A percentile compares a stretch with the other conserved stretches of the same genome.
Evolutionary conservation across 2,113 vertebrate species (phyloP).

Genomic region (Prionailurus viverrinus): DNA sequence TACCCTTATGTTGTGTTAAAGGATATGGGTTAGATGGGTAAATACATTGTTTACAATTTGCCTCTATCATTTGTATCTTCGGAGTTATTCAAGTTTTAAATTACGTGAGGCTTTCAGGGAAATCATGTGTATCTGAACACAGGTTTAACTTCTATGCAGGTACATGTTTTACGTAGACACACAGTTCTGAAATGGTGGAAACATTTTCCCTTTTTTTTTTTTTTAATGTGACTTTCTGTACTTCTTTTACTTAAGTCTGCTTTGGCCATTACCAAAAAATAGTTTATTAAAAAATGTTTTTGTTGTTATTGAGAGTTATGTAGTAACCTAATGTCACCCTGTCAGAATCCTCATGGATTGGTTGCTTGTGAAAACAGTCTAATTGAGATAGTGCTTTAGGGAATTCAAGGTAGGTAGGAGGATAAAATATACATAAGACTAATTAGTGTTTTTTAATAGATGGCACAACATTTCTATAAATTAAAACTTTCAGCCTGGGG

Average conservation of each 20-base stretch:
- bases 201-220: neutral
- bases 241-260: neutral
- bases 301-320: neutral
- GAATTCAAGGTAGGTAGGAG: neutral
- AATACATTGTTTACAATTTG: slow-evolving; percentile 70
- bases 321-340: neutral
- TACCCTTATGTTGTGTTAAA: slow-evolving; percentile 58
- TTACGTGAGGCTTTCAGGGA: slow-evolving; percentile 64
- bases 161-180: neutral
- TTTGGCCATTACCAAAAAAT: neutral
- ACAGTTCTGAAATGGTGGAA: neutral
- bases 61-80: slow-evolving; percentile 29
- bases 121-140: slow-evolving; percentile 18
- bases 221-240: neutral
- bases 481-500: slow-evolving; percentile 37
- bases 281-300: neutral
- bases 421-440: slow-evolving; percentile 52
- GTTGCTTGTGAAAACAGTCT: neutral
- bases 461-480: slow-evolving; percentile 59
- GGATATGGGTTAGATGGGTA: slow-evolving; percentile 66
- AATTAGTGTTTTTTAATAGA: slow-evolving; percentile 68
- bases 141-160: slow-evolving; percentile 6
- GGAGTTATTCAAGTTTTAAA: slow-evolving; percentile 66
- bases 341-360: slow-evolving; percentile 31
- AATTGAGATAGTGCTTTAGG: slow-evolving; percentile 55